phyloP scores from a whole-genome alignment of 2,113 vertebrate genomes.

The Dryoscopus gambensis region DNA sequence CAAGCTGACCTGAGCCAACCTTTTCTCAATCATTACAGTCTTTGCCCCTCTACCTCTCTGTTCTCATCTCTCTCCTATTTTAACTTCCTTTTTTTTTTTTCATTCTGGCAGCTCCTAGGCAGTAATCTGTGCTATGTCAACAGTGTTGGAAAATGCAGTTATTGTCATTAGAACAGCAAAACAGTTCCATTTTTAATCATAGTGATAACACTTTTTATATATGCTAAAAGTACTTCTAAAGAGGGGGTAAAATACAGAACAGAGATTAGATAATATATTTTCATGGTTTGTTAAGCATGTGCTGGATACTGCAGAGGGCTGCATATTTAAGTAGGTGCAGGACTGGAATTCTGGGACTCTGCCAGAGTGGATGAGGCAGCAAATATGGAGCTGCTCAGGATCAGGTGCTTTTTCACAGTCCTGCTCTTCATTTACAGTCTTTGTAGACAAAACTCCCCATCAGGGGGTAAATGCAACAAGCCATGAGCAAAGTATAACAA shows the following conservation, averaged over 20 bases:
- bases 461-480: background rate
- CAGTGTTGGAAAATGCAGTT: background rate
- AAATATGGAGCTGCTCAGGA: background rate
- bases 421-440: background rate
- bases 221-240: background rate
- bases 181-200: background rate
- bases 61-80: background rate
- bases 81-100: background rate
- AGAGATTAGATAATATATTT: background rate
- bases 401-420: background rate
- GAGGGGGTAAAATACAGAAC: background rate
- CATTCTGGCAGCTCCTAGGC: background rate
- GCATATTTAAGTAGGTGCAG: background rate
- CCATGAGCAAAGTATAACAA: background rate
- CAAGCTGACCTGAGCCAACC: background rate
- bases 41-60: background rate
- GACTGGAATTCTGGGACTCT: background rate
- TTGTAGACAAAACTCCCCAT: background rate
- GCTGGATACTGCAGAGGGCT: background rate
- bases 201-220: background rate
- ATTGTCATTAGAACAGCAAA: background rate
- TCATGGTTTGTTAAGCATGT: background rate
- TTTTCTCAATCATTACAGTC: background rate
- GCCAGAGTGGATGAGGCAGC: background rate
- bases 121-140: background rate